These are phyloP conservation scores for Clostera curtula DNA, from an alignment of 2,888 invertebrate genomes.

Conservation along the genomic window DNA sequence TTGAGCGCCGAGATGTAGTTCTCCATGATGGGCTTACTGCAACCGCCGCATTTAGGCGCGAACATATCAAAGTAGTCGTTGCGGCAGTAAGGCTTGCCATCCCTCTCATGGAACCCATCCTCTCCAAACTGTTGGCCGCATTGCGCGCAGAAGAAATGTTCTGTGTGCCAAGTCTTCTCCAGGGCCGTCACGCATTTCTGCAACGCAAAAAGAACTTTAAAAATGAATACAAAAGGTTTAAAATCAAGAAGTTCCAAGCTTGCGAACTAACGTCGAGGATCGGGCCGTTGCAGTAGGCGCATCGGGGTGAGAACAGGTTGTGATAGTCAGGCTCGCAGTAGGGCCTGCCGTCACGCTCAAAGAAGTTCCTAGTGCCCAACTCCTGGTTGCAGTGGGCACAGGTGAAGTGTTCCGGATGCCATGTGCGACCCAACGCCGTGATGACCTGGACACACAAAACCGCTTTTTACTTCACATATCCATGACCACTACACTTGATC, in stretches of 20 bases:
- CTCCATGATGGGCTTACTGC: slow-evolving; percentile 96
- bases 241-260: slow-evolving; percentile 1
- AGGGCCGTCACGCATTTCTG: slow-evolving; percentile 99
- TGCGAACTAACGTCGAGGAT: slow-evolving; percentile 92
- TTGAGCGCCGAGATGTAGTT: slow-evolving; percentile 98
- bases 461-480: slow-evolving; percentile 24
- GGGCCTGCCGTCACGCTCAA: slow-evolving; percentile 96
- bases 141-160: slow-evolving; percentile 98
- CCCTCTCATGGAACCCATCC: slow-evolving; percentile 97
- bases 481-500: slow-evolving; percentile 13
- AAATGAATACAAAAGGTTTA: slow-evolving; percentile 8
- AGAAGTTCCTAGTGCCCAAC: slow-evolving; percentile 98
- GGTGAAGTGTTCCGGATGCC: slow-evolving; percentile 99
- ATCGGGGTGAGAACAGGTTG: slow-evolving; percentile 97
- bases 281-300: slow-evolving; percentile 98
- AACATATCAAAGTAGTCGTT: slow-evolving; percentile 98
- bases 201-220: slow-evolving; percentile 38
- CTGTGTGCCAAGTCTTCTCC: slow-evolving; percentile 98
- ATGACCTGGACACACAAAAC: slow-evolving; percentile 77
- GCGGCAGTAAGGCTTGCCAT: slow-evolving; percentile 96
- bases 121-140: slow-evolving; percentile 98
- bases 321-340: slow-evolving; percentile 99
- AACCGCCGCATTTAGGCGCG: slow-evolving; percentile 98
- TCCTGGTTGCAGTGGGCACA: slow-evolving; percentile 98
- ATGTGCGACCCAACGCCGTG: slow-evolving; percentile 97